Conservation (phyloP, 92 coral and sea anemone species). For the Heteractis magnifica region DNA sequence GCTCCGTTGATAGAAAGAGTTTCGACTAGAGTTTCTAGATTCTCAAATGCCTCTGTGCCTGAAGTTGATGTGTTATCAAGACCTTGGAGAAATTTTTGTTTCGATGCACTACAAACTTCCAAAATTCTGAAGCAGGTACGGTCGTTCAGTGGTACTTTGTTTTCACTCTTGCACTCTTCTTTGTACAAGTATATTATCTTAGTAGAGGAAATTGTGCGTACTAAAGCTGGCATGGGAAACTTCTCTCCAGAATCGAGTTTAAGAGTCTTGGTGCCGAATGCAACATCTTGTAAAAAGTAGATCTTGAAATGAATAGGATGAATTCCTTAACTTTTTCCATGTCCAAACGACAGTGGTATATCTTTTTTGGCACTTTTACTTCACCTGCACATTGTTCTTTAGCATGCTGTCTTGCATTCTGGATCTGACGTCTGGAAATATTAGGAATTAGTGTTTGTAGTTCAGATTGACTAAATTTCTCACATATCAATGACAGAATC, state of each 20-base stretch:
- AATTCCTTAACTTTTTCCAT: too few species aligned
- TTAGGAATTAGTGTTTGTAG: too few species aligned
- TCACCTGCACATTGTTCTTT: too few species aligned
- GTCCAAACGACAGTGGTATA: too few species aligned
- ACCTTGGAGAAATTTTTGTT: constrained; percentile 59
- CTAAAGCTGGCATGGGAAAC: constrained; percentile 52
- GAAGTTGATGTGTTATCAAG: constrained; percentile 45
- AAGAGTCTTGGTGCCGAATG: too few species aligned
- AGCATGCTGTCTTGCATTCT: too few species aligned
- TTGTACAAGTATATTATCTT: constrained; percentile 40
- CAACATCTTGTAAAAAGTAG: too few species aligned
- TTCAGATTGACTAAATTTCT: too few species aligned
- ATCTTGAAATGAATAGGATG: too few species aligned
- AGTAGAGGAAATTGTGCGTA: constrained; percentile 43
- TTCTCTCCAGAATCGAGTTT: constrained; percentile 35
- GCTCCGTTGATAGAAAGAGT: constrained; percentile 27
- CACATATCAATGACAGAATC: too few species aligned
- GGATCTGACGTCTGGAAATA: too few species aligned
- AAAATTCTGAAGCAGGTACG: constrained; percentile 46
- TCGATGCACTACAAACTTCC: constrained; percentile 47
- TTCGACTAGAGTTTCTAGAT: constrained; percentile 6
- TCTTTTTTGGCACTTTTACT: too few species aligned
- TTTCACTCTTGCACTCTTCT: constrained; percentile 22
- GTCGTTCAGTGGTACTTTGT: constrained; percentile 25
- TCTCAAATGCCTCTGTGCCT: constrained; percentile 50